Evolutionary conservation across 2,113 vertebrate species (phyloP), one percentile per base, ranked within the genome.

Genomic region (Rhabdornis inornatus): DNA sequence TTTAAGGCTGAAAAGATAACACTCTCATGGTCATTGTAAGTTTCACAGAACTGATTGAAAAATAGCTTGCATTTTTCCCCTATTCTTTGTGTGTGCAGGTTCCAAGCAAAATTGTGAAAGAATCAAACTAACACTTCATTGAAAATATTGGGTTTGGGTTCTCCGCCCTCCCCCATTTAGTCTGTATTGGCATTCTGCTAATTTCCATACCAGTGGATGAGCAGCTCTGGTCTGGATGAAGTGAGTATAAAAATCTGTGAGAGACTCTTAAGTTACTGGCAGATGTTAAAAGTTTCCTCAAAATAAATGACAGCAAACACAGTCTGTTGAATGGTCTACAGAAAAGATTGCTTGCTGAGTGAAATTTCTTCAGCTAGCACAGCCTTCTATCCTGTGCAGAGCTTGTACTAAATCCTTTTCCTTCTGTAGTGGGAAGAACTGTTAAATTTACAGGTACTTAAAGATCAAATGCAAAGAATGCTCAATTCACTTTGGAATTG

Each of bases 361-460:
- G 22, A 49, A 17, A 45, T 86, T 68, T 80, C 31, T 79, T 35
- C 50, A 85, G 49, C 55, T 68, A 60, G 18, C 45, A 39, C 52
- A 92, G 31, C 63, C 39, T 88, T 86, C 21, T 90, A 5, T 74
- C 45, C 71, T 86, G 55, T 37, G 24, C 30, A 53, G n/a, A 81
- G 72, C 68, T 83, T 69, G 50, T 69, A 42, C 42, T 79, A 88
- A 96, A 91, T 90, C 71, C 22, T 22, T 83, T 79, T 65, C 24
- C 63, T 71, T 79, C 79, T 93, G 24, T 75, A 74, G 45, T 53
- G 31, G 35, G 47, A 84, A 88, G 68, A 80, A 74, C 39, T 90
- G 50, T 52, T 90, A 80, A 90, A 81, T 88, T 68, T 83, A 39
- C 75, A 91, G 78, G 68, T 93, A 68, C 93, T 96, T 91, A 79